Evolutionary conservation across 2,113 vertebrate species (phyloP).

Genomic region (Calyptommatus sinebrachiatus): DNA sequence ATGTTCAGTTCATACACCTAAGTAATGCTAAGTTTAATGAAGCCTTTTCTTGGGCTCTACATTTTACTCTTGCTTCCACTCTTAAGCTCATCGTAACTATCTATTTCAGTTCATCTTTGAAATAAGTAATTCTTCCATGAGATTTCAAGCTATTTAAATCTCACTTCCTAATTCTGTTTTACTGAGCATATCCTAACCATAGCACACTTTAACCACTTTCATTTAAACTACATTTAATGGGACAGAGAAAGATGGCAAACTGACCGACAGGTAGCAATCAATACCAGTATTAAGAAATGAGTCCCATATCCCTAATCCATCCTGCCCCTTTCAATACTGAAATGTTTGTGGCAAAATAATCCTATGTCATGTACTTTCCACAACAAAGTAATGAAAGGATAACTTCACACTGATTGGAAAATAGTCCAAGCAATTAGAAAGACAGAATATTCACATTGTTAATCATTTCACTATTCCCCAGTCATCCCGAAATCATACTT

Average conservation of each 20-base stretch:
- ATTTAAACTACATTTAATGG: neutral
- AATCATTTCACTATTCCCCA: no score
- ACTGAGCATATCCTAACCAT: neutral
- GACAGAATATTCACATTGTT: no score
- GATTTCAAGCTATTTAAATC: neutral
- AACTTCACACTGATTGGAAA: no score
- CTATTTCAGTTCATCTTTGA: neutral
- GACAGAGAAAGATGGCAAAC: neutral
- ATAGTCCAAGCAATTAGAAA: no score
- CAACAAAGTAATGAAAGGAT: no score
- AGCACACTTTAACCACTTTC: neutral
- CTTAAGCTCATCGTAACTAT: neutral
- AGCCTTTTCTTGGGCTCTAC: neutral
- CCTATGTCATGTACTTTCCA: no score
- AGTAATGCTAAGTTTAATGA: neutral
- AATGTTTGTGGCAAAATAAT: no score
- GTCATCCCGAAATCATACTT: no score
- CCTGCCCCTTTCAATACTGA: neutral
- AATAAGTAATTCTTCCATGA: neutral
- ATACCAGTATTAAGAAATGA: neutral
- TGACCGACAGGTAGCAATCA: neutral
- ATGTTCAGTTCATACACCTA: fast-evolving
- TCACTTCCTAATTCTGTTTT: neutral
- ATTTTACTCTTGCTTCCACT: neutral
- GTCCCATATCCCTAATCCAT: neutral